phyloP scores from a whole-genome alignment of 2,888 invertebrate genomes.

The Sphaerophoria rueppellii region DNA sequence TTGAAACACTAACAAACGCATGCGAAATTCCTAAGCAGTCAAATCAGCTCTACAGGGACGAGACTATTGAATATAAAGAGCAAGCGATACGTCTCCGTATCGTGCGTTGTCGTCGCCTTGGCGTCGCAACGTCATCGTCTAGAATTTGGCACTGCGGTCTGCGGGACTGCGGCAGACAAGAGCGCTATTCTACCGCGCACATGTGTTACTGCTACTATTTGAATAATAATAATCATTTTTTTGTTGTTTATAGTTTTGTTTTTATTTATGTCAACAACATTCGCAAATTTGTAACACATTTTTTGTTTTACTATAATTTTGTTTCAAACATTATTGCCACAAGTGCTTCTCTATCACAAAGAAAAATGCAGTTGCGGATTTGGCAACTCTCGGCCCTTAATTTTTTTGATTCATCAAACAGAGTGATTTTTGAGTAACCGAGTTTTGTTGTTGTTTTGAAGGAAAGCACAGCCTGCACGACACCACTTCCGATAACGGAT shows the following conservation, averaged over 20 bases:
- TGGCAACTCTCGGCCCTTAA: too few species aligned
- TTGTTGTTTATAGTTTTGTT: slow-evolving; percentile 4
- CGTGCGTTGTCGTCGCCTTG: background rate
- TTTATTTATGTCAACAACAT: slow-evolving; percentile 28
- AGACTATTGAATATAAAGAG: background rate
- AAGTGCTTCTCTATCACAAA: too few species aligned
- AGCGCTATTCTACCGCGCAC: slow-evolving; percentile 42
- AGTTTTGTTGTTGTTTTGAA: too few species aligned
- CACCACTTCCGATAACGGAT: too few species aligned
- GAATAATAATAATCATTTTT: background rate
- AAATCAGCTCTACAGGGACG: slow-evolving; percentile 17
- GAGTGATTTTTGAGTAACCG: too few species aligned
- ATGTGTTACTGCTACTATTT: slow-evolving; percentile 65
- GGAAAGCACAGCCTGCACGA: too few species aligned
- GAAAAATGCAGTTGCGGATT: too few species aligned
- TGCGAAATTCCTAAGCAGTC: slow-evolving; percentile 19
- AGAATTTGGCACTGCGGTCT: background rate
- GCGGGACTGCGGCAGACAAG: slow-evolving; percentile 7
- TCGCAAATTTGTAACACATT: slow-evolving; percentile 63
- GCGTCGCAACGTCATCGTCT: background rate
- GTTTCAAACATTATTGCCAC: background rate
- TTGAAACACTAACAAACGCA: slow-evolving; percentile 21
- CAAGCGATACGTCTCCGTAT: background rate
- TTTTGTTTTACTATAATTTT: slow-evolving; percentile 33
- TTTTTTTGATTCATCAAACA: too few species aligned